Base-by-base conservation (phyloP, 2,888 invertebrate species). In the Lasioglossum villosulum region DNA sequence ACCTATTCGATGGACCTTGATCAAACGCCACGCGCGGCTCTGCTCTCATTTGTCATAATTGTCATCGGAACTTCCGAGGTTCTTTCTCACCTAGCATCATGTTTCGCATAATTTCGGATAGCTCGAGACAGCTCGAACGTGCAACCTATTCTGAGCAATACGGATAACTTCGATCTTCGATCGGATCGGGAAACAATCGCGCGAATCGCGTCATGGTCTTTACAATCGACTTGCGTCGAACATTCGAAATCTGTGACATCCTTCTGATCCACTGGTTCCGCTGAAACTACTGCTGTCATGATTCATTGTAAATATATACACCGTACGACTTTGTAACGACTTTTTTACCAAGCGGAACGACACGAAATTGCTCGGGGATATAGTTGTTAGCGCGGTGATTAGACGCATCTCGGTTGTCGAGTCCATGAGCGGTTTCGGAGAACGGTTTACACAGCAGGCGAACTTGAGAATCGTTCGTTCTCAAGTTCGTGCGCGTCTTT, bases 101-200 rank as follows among this genome's bases (percentile, higher is more conserved):
- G 56, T 56, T 56, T 56, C 37, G 63, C 30, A 30, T 63, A 6
- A 27, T 75, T 30, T 59, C 42, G n/a, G n/a, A 42, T 27, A 42
- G 59, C 73, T 59, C 42, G 23, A 42, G 76, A 66, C 52, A 30
- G 93, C 93, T 93, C 92, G 91, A 93, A 90, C 88, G 91, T 90
- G 92, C 92, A 92, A 93, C 93, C 92, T 78, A 8, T 42, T 27
- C 30, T 10, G 48, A 72, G 72, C 30, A 72, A 70, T 70, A 70
- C 39, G 37, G 39, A 14, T 68, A 39, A 39, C 0, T 39, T 39
- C n/a, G 14, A 23, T 37, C 68, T 12, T 70, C 37, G n/a, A 70
- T 70, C 68, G 39, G 56, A 70, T 39, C 39, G 39, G n/a, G 39
- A 48, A 27, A 48, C 14, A 30, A 30, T 72, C 45, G 48, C 63